A percentile compares a stretch with the other conserved stretches of the same genome.
Evolutionary conservation across 2,888 invertebrate species (phyloP).

Genomic region (Drosophila atripex): DNA sequence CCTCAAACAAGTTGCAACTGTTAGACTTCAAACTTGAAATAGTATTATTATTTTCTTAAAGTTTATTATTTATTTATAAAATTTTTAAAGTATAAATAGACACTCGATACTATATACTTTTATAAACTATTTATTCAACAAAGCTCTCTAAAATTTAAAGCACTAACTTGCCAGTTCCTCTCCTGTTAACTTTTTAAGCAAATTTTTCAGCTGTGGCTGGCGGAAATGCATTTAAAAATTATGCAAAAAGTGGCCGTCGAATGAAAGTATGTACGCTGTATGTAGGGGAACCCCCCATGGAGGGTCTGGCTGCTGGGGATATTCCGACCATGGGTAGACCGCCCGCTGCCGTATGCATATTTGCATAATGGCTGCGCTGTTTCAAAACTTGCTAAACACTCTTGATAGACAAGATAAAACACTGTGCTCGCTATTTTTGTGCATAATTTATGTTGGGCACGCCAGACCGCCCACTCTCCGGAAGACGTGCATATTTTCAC

Average conservation of each 20-base stretch:
- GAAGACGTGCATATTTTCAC: conserved; percentile 47
- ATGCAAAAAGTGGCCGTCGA: conserved; percentile 56
- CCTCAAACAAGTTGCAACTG: neutral
- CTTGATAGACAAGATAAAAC: conserved; percentile 79
- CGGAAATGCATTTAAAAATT: conserved; percentile 67
- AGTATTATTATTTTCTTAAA: neutral
- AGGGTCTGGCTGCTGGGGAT: neutral
- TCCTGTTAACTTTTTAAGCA: conserved; percentile 40
- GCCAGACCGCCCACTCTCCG: neutral
- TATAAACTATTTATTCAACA: neutral
- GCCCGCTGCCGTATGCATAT: conserved; percentile 69
- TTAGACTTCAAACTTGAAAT: neutral
- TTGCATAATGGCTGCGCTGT: conserved; percentile 79
- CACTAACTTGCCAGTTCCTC: neutral
- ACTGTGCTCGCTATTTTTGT: conserved; percentile 71
- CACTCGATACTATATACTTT: neutral
- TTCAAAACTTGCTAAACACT: conserved; percentile 80
- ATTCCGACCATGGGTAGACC: conserved; percentile 13
- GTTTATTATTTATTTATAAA: neutral
- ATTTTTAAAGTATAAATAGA: neutral
- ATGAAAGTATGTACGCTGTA: conserved; percentile 43
- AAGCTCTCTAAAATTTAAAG: neutral
- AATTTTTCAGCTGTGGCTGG: conserved; percentile 52
- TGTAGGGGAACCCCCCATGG: conserved; percentile 3
- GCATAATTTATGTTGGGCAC: conserved; percentile 71